phyloP scores from a whole-genome alignment of 2,888 invertebrate genomes.

The Amphipyra berbera region DNA sequence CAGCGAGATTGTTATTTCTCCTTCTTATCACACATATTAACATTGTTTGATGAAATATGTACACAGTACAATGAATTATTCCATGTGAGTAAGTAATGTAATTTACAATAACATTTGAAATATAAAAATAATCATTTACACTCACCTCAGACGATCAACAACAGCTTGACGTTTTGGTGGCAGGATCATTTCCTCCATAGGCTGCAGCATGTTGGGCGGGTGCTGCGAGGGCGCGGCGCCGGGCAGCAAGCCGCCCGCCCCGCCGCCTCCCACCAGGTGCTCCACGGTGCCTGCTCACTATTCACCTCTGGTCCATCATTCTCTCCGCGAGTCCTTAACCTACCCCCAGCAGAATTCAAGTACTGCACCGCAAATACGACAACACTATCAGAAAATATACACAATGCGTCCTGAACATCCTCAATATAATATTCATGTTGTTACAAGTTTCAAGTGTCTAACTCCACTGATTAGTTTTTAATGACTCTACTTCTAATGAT shows the following conservation, averaged over 20 bases:
- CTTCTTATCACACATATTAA: no score
- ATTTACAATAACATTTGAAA: constrained; percentile 1
- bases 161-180: constrained; percentile 95
- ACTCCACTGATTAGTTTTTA: constrained; percentile 40
- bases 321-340: constrained; percentile 63
- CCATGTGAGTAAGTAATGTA: constrained; percentile 4
- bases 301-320: constrained; percentile 80
- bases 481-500: constrained; percentile 24
- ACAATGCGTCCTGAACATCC: constrained; percentile 81
- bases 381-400: constrained; percentile 78
- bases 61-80: neutral
- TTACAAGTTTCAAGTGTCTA: constrained; percentile 61
- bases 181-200: constrained; percentile 92
- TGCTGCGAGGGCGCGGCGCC: constrained; percentile 90
- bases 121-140: neutral
- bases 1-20: no score
- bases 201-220: constrained; percentile 91
- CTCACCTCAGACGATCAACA: constrained; percentile 94
- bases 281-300: constrained; percentile 90
- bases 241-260: constrained; percentile 92
- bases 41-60: neutral
- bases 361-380: constrained; percentile 80
- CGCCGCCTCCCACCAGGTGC: constrained; percentile 94
- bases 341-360: constrained; percentile 69
- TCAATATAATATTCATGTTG: constrained; percentile 79